Evolutionary conservation across 2,113 vertebrate genomes (phyloP).

Genomic region (Solea senegalensis): DNA sequence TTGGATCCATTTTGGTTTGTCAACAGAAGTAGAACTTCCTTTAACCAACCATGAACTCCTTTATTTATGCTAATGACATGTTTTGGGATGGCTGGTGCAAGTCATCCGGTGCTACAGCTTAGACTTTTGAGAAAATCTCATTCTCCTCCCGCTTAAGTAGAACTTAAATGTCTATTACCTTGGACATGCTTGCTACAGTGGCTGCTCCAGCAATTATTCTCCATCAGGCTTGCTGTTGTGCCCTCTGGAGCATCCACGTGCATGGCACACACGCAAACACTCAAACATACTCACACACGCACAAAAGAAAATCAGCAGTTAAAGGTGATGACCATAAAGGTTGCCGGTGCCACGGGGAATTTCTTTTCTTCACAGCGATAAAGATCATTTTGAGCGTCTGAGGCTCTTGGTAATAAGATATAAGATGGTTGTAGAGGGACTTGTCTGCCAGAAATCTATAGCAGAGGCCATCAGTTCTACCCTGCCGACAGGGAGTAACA

Average conservation of each 20-base stretch:
- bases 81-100: constrained; percentile 8
- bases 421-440: constrained; percentile 69
- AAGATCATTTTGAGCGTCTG: constrained; percentile 75
- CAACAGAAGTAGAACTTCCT: constrained; percentile 15
- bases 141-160: constrained; percentile 21
- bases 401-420: constrained; percentile 76
- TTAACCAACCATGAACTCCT: constrained; percentile 3
- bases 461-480: constrained; percentile 69
- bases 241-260: constrained; percentile 45
- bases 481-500: constrained; percentile 60
- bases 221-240: constrained; percentile 28
- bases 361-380: constrained; percentile 65
- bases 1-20: constrained; percentile 27
- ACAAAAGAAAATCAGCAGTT: constrained; percentile 36
- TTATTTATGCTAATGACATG: constrained; percentile 32
- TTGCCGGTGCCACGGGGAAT: constrained; percentile 48
- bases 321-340: constrained; percentile 75
- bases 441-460: constrained; percentile 74
- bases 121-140: constrained; percentile 20
- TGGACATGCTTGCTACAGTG: constrained; percentile 47
- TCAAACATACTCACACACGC: constrained; percentile 14
- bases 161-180: constrained; percentile 48
- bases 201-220: constrained; percentile 49
- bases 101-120: constrained; percentile 9
- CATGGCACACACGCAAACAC: constrained; percentile 18